Conservation (phyloP, 2,888 invertebrate species). For the Eucriotettix oculatus region DNA sequence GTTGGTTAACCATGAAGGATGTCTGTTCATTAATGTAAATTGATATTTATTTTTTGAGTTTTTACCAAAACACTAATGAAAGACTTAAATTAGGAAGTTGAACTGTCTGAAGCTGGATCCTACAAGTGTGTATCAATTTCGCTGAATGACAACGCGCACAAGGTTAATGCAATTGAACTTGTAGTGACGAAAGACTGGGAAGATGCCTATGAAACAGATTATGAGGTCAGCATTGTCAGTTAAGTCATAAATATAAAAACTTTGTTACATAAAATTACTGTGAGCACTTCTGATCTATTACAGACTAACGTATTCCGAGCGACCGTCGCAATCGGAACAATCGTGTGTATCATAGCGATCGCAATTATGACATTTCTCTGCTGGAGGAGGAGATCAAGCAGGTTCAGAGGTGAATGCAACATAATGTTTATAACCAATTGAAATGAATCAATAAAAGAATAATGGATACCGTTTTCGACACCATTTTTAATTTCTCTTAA, state of each 20-base stretch:
- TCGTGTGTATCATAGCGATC: constrained; percentile 12
- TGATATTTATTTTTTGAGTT: too few relatives aligned
- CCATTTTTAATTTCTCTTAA: too few relatives aligned
- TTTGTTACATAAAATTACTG: too few relatives aligned
- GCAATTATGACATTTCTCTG: constrained; percentile 12
- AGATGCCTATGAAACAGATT: constrained; percentile 23
- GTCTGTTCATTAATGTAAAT: too few relatives aligned
- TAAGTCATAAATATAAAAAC: too few relatives aligned
- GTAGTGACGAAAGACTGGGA: constrained; percentile 35
- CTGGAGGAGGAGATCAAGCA: constrained; percentile 5
- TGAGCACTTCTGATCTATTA: not conserved
- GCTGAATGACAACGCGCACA: constrained; percentile 32
- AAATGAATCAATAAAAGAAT: too few relatives aligned
- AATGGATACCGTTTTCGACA: too few relatives aligned
- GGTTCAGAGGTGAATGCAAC: constrained; percentile 7
- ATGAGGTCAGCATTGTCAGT: constrained; percentile 20
- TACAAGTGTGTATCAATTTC: constrained; percentile 48
- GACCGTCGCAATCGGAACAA: constrained; percentile 12
- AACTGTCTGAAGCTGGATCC: constrained; percentile 36
- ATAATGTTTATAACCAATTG: too few relatives aligned
- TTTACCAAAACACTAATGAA: too few relatives aligned
- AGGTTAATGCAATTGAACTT: constrained; percentile 40
- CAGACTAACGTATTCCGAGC: constrained; percentile 16
- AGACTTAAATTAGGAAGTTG: too few relatives aligned
- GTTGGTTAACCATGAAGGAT: too few relatives aligned